A percentile compares a stretch with the other conserved stretches of the same genome.
phyloP scores from a whole-genome alignment of 2,888 invertebrate species.

The Mythimna vitellina region DNA sequence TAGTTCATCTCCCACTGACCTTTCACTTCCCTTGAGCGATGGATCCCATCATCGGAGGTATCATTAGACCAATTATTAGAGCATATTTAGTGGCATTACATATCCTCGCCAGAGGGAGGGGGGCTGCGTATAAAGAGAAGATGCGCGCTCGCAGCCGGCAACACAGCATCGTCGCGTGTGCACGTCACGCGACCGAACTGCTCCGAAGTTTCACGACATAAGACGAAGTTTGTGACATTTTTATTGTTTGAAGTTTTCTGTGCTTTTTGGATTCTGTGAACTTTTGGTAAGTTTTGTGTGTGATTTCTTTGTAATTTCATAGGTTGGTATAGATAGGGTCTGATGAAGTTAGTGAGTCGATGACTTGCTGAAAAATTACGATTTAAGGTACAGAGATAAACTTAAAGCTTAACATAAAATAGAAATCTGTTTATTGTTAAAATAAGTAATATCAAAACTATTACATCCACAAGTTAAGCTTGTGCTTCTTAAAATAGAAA shows the following conservation, averaged over 20 bases:
- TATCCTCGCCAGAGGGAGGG: conserved; percentile 69
- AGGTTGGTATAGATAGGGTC: not conserved
- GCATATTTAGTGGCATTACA: conserved; percentile 65
- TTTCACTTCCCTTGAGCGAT: conserved; percentile 51
- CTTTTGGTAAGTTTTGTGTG: conserved; percentile 59
- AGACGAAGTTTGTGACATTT: conserved; percentile 61
- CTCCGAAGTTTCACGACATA: conserved; percentile 41
- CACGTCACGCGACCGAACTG: conserved; percentile 57
- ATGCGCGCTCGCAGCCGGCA: conserved; percentile 71
- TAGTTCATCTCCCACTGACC: conserved; percentile 39
- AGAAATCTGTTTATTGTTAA: not conserved
- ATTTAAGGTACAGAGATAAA: not conserved
- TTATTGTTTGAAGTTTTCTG: conserved; percentile 55
- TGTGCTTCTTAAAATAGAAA: not conserved
- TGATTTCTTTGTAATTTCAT: not conserved
- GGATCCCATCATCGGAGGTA: conserved; percentile 51
- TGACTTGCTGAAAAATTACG: not conserved
- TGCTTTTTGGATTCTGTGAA: conserved; percentile 64
- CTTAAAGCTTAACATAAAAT: not conserved
- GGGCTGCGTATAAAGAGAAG: conserved; percentile 81
- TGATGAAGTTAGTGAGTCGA: not conserved
- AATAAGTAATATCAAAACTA: not conserved
- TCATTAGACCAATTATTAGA: conserved; percentile 67
- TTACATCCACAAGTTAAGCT: no score
- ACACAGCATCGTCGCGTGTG: conserved; percentile 72